Conservation (phyloP, 2,797 vertebrate species). For the Tapera naevia region DNA sequence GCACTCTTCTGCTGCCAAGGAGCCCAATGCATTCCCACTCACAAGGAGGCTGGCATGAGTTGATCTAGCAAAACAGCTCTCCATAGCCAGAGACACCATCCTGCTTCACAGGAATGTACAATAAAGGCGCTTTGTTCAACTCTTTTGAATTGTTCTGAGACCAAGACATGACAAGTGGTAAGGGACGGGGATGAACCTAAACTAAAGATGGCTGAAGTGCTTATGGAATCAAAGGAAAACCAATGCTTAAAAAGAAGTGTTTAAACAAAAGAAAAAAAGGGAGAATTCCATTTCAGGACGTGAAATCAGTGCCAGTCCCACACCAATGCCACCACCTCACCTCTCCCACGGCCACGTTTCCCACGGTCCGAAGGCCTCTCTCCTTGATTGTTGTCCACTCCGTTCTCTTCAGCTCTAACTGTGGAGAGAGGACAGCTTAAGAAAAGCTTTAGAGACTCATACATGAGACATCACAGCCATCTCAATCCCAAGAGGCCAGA, state of each 20-base stretch:
- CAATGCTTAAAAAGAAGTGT: not conserved
- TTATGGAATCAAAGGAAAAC: not conserved
- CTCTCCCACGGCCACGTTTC: conserved; percentile 84
- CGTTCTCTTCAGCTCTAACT: conserved; percentile 92
- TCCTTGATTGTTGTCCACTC: conserved; percentile 84
- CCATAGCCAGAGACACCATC: not conserved
- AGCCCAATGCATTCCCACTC: not conserved
- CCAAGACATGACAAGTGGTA: not conserved
- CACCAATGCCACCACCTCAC: conserved; percentile 68
- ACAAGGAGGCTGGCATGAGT: not conserved
- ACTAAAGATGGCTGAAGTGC: not conserved
- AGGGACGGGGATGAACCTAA: not conserved
- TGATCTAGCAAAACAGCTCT: not conserved
- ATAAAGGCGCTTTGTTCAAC: not conserved
- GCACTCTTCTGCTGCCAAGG: not conserved
- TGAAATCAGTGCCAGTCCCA: not conserved
- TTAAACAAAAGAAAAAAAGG: not conserved
- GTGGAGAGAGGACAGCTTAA: conserved; percentile 46
- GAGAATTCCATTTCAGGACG: not conserved
- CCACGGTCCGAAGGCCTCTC: conserved; percentile 86
- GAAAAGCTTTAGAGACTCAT: not conserved
- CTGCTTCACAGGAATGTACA: not conserved
- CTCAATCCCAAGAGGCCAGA: not conserved
- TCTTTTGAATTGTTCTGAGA: not conserved
- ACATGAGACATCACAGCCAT: not conserved